Evolutionary conservation across 2,888 invertebrate species (phyloP).

Genomic region (Lithophane semibrunnea): DNA sequence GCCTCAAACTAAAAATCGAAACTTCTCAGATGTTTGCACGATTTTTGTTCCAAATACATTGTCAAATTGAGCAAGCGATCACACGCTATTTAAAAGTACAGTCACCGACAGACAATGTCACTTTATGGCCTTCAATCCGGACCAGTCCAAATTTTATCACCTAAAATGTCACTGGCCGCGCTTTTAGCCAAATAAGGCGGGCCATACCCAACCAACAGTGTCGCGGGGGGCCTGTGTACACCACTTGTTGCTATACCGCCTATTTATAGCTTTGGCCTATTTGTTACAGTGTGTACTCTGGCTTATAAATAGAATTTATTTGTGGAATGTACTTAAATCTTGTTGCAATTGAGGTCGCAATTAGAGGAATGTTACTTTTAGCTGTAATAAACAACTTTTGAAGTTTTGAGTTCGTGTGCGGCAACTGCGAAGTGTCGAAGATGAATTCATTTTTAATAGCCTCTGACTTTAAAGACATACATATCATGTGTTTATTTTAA

Average conservation of each 20-base stretch:
- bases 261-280: constrained; percentile 71
- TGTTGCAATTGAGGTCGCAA: constrained; percentile 46
- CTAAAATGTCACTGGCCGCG: constrained; percentile 51
- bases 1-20: background rate
- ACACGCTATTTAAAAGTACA: constrained; percentile 36
- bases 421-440: constrained; percentile 8
- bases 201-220: constrained; percentile 60
- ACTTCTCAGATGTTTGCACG: background rate
- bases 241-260: constrained; percentile 75
- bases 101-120: constrained; percentile 43
- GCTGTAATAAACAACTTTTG: constrained; percentile 34
- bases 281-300: constrained; percentile 56
- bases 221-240: constrained; percentile 65
- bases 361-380: constrained; percentile 39
- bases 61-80: background rate
- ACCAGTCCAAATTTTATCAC: constrained; percentile 28
- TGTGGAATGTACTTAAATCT: constrained; percentile 53
- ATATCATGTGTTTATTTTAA: background rate
- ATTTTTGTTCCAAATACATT: background rate
- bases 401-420: constrained; percentile 31
- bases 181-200: constrained; percentile 66
- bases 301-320: constrained; percentile 64
- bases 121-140: constrained; percentile 22
- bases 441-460: constrained; percentile 32
- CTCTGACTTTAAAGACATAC: background rate